Conservation (phyloP, 2,113 vertebrate species). For the Tenrec ecaudatus region DNA sequence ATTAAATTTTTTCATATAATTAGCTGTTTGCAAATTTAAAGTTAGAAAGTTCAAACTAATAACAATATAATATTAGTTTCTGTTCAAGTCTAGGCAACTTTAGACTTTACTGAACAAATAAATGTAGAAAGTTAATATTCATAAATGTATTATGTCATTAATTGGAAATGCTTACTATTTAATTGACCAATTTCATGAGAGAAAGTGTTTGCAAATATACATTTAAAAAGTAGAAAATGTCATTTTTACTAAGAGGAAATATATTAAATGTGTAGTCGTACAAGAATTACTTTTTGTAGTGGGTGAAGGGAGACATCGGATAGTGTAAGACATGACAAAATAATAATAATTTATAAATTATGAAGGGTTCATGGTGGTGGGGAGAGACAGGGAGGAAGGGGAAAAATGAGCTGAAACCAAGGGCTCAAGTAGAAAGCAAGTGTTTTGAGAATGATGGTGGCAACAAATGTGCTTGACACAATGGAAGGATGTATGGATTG, state of each 20-base stretch:
- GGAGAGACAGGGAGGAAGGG: no score
- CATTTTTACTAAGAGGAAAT: constrained; percentile 51
- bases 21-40: constrained; percentile 56
- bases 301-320: no score
- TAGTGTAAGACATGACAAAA: no score
- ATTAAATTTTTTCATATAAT: constrained; percentile 45
- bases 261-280: neutral
- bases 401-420: no score
- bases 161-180: constrained; percentile 39
- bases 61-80: constrained; percentile 48
- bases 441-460: no score
- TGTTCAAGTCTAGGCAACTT: constrained; percentile 19
- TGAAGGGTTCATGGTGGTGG: no score
- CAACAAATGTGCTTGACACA: no score
- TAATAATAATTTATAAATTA: no score
- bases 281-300: neutral
- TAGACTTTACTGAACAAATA: constrained; percentile 54
- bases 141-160: constrained; percentile 9
- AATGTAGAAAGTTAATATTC: constrained; percentile 21
- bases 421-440: no score
- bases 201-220: constrained; percentile 28
- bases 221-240: constrained; percentile 23
- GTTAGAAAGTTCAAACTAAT: constrained; percentile 54
- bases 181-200: constrained; percentile 21
- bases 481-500: no score